Percentiles rank a stretch among this genome's conserved stretches.
These are phyloP conservation scores for Pocillopora verrucosa DNA, from an alignment of 64 coral and sea anemone genomes.

Conservation along the genomic window DNA sequence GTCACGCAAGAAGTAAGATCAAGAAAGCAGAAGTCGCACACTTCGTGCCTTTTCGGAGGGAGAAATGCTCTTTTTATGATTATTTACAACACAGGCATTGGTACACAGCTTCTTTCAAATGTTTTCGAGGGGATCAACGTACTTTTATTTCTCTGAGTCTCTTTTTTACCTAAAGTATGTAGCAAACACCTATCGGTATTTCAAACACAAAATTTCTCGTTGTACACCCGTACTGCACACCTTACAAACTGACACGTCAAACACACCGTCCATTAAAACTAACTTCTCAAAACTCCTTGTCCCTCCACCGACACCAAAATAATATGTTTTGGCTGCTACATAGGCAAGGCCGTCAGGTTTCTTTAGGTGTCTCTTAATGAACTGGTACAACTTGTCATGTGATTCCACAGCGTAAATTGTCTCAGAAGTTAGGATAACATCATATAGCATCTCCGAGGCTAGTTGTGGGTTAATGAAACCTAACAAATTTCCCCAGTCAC, in stretches of 20 bases:
- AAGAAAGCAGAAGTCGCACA: too few species aligned
- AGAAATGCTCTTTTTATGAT: too few species aligned
- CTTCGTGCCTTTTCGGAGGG: too few species aligned
- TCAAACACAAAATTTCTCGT: slow-evolving; percentile 79
- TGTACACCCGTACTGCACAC: slow-evolving; percentile 55
- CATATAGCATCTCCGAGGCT: slow-evolving; percentile 53
- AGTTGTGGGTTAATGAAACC: slow-evolving; percentile 65
- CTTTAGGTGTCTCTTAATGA: slow-evolving; percentile 74
- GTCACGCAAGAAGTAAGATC: too few species aligned
- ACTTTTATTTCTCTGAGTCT: too few species aligned
- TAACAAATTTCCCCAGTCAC: slow-evolving; percentile 75
- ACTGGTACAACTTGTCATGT: slow-evolving; percentile 60
- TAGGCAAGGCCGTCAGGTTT: slow-evolving; percentile 65
- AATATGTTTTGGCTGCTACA: slow-evolving; percentile 91
- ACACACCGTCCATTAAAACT: slow-evolving; percentile 46
- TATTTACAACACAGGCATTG: too few species aligned
- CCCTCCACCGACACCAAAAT: slow-evolving; percentile 99
- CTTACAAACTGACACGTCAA: slow-evolving; percentile 49
- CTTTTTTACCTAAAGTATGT: too few species aligned
- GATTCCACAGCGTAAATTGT: slow-evolving; percentile 83
- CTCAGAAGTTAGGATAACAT: slow-evolving; percentile 94
- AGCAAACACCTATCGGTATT: neutral
- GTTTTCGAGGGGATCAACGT: too few species aligned
- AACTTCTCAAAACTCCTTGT: slow-evolving; percentile 73
- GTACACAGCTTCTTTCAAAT: too few species aligned